These are phyloP conservation scores for Calcarius lapponicus DNA, from an alignment of 2,797 vertebrate genomes.

Conservation along the genomic window DNA sequence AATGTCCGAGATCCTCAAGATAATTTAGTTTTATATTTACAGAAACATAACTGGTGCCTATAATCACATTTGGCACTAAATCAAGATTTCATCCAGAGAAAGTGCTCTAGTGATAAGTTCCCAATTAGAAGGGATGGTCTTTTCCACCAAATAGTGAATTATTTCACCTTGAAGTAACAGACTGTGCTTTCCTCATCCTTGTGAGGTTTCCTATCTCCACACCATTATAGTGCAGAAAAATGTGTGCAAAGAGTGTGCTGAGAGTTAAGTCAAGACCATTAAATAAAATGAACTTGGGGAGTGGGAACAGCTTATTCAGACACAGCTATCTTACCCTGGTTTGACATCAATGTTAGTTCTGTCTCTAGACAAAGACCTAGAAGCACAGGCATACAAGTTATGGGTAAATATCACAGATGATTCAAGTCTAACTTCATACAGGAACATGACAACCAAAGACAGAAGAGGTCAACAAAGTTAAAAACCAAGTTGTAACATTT, in stretches of 20 bases:
- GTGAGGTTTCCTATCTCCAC: background rate
- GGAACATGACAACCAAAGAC: slow-evolving; percentile 18
- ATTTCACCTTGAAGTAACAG: background rate
- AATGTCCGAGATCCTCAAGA: slow-evolving; percentile 19
- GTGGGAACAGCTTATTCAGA: slow-evolving; percentile 10
- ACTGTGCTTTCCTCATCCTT: background rate
- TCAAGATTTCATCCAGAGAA: slow-evolving; percentile 32
- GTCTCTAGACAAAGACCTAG: slow-evolving; percentile 56
- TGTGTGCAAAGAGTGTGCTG: slow-evolving; percentile 2
- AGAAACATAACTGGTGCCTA: slow-evolving; percentile 4
- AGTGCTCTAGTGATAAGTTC: slow-evolving; percentile 16
- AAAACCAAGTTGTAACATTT: slow-evolving; percentile 16
- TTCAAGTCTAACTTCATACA: background rate
- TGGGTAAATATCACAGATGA: background rate
- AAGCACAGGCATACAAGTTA: slow-evolving; percentile 48
- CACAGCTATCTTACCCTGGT: slow-evolving; percentile 11
- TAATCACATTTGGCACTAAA: slow-evolving; percentile 60
- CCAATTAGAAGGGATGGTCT: background rate
- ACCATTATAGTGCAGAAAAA: slow-evolving; percentile 16
- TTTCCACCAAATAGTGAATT: background rate
- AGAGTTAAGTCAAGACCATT: background rate
- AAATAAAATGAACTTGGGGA: background rate
- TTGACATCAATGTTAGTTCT: slow-evolving; percentile 13
- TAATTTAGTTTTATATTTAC: background rate
- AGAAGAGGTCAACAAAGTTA: background rate